Base-by-base conservation (phyloP, 2,888 invertebrate genomes). In the Ophion obscuratus region DNA sequence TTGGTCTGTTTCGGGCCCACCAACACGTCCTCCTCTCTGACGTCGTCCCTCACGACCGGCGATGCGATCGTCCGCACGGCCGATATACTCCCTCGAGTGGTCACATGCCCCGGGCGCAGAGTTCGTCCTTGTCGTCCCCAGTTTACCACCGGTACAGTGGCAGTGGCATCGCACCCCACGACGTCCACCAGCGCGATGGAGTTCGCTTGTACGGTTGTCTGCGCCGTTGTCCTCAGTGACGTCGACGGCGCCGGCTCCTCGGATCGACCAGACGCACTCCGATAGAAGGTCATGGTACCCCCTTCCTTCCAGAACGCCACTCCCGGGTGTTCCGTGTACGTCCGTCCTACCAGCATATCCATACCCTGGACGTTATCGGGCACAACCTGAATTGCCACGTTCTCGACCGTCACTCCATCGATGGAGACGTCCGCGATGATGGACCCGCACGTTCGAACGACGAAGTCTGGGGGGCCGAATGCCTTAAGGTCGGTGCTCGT, bases 311-410 rank as follows among this genome's bases (percentile, higher is more conserved):
- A 27, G 7, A 71, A 82, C 3, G 76, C 47, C 5, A 77, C 74
- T 0, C 9, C n/a, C 2, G 47, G 14, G 2, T 57, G 53, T 5
- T 82, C 76, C 1, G 76, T 70, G 36, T 64, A 76, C 0, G 82
- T 24, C 0, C 82, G 76, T 20, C 76, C 76, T 5, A 82, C 71
- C 2, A 82, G 20, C 14, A 57, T 57, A 2, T 76, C 82, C 1
- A 77, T 24, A 11, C n/a, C 11, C 14, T 82, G 82, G 10, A 27
- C 53, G 4, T 76, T 62, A 14, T 82, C 76, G 0, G 76, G 82
- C 2, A 76, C 53, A 0, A 77, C 82, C 5, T 57, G 82, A 2
- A 71, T 24, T 2, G 20, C 4, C 0, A 82, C 64, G 14, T 40
- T 53, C 5, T 24, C 0, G 0, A 83, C 73, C 20, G 66, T 47